These are phyloP conservation scores for Umimayanthus chanpuru DNA, from an alignment of 92 coral and sea anemone genomes.

Conservation along the genomic window DNA sequence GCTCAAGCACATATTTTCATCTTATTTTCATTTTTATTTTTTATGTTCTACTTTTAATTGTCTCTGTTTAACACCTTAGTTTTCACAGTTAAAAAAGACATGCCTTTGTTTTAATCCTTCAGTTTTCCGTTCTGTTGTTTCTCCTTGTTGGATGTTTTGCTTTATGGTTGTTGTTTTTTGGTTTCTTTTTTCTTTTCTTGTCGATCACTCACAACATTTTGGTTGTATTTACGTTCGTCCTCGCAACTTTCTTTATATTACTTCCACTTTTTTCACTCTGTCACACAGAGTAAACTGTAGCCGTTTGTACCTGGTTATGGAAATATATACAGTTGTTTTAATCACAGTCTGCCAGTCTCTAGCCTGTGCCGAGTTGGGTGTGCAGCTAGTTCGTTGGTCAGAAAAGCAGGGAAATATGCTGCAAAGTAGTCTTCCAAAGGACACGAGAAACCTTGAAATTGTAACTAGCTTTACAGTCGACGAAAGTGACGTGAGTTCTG, in stretches of 20 bases:
- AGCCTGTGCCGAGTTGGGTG: not conserved
- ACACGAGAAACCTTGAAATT: too few relatives aligned
- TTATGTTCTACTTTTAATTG: not conserved
- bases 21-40: too few relatives aligned
- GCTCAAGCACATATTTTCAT: not conserved
- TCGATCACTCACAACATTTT: not conserved
- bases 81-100: not conserved
- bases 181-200: not conserved
- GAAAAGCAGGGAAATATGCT: too few relatives aligned
- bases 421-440: too few relatives aligned
- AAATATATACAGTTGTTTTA: not conserved
- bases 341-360: too few relatives aligned
- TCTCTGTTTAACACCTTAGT: too few relatives aligned
- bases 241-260: not conserved
- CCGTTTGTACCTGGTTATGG: not conserved
- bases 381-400: not conserved
- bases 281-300: not conserved
- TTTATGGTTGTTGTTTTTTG: not conserved
- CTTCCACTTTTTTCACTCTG: not conserved
- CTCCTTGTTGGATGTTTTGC: not conserved
- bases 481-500: too few relatives aligned
- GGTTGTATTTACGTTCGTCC: not conserved
- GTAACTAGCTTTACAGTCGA: too few relatives aligned
- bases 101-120: not conserved
- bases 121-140: not conserved